These are phyloP conservation scores for Hydractinia echinata DNA, from an alignment of 30 jellyfish, hydroid and myxozoan species.

Conservation along the genomic window DNA sequence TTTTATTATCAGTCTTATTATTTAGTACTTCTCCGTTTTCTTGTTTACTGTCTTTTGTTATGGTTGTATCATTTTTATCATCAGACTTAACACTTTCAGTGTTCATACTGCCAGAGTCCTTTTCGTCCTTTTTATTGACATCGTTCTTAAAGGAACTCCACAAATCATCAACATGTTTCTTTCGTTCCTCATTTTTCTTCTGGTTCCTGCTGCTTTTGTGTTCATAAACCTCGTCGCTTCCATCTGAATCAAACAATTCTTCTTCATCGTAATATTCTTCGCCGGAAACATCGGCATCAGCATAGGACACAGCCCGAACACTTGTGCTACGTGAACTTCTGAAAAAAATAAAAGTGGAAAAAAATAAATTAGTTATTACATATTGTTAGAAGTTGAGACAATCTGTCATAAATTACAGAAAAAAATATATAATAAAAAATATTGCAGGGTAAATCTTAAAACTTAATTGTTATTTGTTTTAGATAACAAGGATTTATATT, in stretches of 20 bases:
- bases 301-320: conserved; percentile 27
- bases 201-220: conserved; percentile 37
- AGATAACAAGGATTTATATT: no score
- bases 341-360: not conserved
- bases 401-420: not conserved
- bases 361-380: not conserved
- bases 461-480: no score
- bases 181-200: conserved; percentile 38
- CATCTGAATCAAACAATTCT: conserved; percentile 28
- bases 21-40: no score
- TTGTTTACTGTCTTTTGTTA: no score
- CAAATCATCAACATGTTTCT: conserved; percentile 57
- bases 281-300: conserved; percentile 53
- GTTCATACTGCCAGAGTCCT: not conserved
- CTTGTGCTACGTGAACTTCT: conserved; percentile 40
- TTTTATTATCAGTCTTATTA: no score
- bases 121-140: not conserved
- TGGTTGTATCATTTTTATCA: no score
- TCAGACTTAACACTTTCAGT: not conserved
- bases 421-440: no score
- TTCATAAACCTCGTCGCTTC: conserved; percentile 30
- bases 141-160: conserved; percentile 71
- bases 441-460: no score
- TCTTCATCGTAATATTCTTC: conserved; percentile 43
- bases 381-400: not conserved